Conservation (phyloP, 2,113 vertebrate species). For the Channa argus region DNA sequence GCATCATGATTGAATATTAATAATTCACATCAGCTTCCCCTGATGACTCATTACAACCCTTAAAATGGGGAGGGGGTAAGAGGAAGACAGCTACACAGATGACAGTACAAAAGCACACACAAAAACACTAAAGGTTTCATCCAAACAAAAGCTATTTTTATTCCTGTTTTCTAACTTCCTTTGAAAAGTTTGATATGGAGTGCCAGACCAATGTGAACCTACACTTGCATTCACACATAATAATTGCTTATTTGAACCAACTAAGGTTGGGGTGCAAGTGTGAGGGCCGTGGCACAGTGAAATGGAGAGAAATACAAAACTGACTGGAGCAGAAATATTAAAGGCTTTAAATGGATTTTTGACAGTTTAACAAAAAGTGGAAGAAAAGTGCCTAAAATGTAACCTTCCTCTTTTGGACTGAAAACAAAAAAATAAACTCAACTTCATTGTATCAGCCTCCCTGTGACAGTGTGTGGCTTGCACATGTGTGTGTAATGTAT, state of each 20-base stretch:
- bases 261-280: conserved; percentile 17
- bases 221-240: conserved; percentile 37
- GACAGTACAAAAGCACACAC: conserved; percentile 29
- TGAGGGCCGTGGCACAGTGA: conserved; percentile 33
- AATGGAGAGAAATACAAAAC: conserved; percentile 42
- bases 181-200: conserved; percentile 30
- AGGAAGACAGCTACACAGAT: conserved; percentile 43
- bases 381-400: conserved; percentile 14
- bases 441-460: conserved; percentile 16
- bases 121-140: conserved; percentile 15
- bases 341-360: conserved; percentile 49
- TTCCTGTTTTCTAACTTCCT: conserved; percentile 16
- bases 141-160: conserved; percentile 26
- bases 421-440: conserved; percentile 48
- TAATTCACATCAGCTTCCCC: conserved; percentile 85
- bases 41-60: conserved; percentile 84
- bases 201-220: conserved; percentile 33
- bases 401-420: conserved; percentile 22
- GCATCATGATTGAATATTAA: conserved; percentile 84
- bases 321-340: conserved; percentile 26
- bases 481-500: conserved; percentile 22
- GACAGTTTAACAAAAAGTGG: conserved; percentile 43
- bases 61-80: conserved; percentile 56
- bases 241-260: conserved; percentile 54
- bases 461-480: conserved; percentile 25